These are phyloP conservation scores for Caenorhabditis becei DNA, from an alignment of 2,888 invertebrate genomes.

Conservation along the genomic window DNA sequence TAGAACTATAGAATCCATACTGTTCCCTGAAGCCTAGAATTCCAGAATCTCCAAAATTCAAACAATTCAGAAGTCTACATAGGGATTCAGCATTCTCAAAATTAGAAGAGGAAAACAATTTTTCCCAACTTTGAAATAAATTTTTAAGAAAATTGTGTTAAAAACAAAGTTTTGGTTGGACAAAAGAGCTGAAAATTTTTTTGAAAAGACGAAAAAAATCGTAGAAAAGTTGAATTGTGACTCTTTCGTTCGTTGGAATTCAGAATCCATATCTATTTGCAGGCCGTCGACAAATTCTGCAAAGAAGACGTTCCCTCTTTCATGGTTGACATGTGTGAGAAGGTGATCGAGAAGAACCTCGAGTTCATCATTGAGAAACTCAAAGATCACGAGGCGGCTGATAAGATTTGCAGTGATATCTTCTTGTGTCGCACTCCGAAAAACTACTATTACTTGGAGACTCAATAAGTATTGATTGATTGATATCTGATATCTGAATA, in stretches of 20 bases:
- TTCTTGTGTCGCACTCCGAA: conserved; percentile 45
- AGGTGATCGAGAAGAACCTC: conserved; percentile 63
- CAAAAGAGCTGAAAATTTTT: no score
- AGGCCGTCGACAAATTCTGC: conserved; percentile 63
- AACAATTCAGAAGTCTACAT: no score
- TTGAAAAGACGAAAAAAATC: no score
- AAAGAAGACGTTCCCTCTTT: conserved; percentile 56
- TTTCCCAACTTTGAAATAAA: no score
- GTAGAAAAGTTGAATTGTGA: no score
- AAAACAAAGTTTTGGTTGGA: neutral
- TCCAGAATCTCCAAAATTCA: no score
- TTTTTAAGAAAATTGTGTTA: no score
- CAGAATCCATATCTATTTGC: neutral
- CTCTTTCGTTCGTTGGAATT: neutral
- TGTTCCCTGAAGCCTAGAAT: no score
- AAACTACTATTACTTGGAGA: conserved; percentile 33
- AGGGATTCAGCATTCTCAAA: no score
- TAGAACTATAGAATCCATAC: no score
- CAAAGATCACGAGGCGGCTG: conserved; percentile 55
- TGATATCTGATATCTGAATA: neutral
- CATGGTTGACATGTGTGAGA: conserved; percentile 59
- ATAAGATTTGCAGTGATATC: conserved; percentile 60
- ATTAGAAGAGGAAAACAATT: no score
- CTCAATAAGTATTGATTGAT: neutral
- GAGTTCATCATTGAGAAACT: conserved; percentile 58